phyloP scores from a whole-genome alignment of 2,888 invertebrate genomes.

The Proisotoma minuta region DNA sequence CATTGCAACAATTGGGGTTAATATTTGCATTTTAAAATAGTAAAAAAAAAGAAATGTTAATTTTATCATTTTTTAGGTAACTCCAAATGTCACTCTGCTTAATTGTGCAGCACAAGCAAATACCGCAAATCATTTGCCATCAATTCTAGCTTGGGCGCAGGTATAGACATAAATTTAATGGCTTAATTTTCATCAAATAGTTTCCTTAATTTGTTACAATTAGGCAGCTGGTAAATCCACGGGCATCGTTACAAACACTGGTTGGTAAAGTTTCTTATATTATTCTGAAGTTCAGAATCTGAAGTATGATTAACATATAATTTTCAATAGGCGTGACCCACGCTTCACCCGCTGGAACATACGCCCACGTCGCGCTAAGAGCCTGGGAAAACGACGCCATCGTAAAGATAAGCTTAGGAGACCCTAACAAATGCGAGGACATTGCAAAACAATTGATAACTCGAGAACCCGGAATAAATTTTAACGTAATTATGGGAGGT shows the following conservation, averaged over 20 bases:
- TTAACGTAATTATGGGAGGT: conserved; percentile 58
- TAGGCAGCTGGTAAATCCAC: not conserved
- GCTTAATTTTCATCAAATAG: not conserved
- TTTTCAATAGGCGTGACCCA: conserved; percentile 41
- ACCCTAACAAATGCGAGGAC: conserved; percentile 62
- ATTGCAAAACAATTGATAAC: conserved; percentile 77
- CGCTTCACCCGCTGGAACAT: conserved; percentile 50
- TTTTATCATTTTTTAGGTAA: not conserved
- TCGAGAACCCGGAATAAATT: conserved; percentile 67
- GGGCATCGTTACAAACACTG: not conserved
- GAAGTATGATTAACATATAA: no score
- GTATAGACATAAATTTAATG: not conserved
- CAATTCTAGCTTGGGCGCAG: not conserved
- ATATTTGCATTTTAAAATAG: not conserved
- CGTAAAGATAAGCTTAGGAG: conserved; percentile 53
- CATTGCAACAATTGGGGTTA: conserved; percentile 70
- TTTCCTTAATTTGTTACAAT: no score
- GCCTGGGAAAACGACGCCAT: conserved; percentile 74
- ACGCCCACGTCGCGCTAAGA: conserved; percentile 53
- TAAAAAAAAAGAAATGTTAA: not conserved
- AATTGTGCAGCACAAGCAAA: not conserved
- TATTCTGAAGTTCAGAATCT: no score
- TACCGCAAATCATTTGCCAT: not conserved
- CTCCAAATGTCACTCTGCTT: not conserved
- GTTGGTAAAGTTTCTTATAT: no score